Evolutionary conservation across 2,888 invertebrate genomes (phyloP).

Genomic region (Cinara cedri): DNA sequence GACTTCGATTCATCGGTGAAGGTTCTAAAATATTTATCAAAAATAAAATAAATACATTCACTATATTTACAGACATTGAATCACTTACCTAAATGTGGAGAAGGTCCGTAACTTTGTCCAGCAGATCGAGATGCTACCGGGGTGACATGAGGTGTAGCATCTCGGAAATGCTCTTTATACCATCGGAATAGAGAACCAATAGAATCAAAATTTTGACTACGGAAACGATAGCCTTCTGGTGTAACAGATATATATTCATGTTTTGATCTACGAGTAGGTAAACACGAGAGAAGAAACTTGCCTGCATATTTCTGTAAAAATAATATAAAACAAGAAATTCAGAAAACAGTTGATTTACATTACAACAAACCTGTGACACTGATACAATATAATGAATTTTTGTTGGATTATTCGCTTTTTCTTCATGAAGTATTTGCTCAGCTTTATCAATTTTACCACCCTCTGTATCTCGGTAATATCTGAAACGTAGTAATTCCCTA

Average conservation of each 20-base stretch:
- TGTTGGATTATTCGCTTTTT: conserved; percentile 83
- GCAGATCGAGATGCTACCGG: conserved; percentile 60
- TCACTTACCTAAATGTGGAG: conserved; percentile 52
- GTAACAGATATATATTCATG: conserved; percentile 93
- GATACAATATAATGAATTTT: conserved; percentile 89
- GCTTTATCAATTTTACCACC: conserved; percentile 84
- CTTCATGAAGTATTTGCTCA: conserved; percentile 85
- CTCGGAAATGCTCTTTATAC: conserved; percentile 98
- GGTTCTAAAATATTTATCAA: conserved; percentile 41
- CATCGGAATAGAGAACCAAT: conserved; percentile 83
- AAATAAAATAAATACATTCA: background rate
- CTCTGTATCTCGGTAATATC: conserved; percentile 82
- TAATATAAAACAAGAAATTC: too few species aligned
- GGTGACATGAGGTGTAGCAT: conserved; percentile 81
- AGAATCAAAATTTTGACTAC: conserved; percentile 86
- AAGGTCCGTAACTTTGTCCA: conserved; percentile 59
- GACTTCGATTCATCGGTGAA: conserved; percentile 54
- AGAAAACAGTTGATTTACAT: background rate
- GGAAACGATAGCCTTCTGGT: conserved; percentile 90
- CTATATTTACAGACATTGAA: too few species aligned
- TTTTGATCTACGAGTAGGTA: conserved; percentile 81
- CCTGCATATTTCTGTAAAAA: conserved; percentile 76
- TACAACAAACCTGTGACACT: conserved; percentile 61
- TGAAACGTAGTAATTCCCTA: conserved; percentile 87
- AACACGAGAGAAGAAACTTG: conserved; percentile 91